Base-by-base conservation (phyloP, 2,888 invertebrate species). In the Platynereis dumerilii region DNA sequence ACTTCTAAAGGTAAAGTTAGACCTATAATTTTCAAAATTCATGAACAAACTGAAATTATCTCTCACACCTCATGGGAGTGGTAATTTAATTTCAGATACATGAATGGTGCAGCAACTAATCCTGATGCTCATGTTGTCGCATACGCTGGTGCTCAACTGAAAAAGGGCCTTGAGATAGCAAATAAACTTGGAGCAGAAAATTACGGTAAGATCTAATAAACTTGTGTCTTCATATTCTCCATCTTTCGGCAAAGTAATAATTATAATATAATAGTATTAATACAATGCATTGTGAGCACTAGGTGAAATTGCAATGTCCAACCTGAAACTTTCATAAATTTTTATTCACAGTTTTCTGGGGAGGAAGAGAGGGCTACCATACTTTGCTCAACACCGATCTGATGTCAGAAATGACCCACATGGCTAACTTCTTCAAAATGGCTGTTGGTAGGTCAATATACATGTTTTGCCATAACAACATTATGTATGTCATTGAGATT, bases 131-230 rank as follows among this genome's bases (percentile, higher is more conserved):
- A 86, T 26, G 87, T 88, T 0, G 86, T 88, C 74, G 86, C 87
- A 0, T 87, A 86, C 74, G 89, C 89, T 1, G 89, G 87, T 0
- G 85, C 88, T 26, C 81, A 83, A 66, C 86, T 89, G 26, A 90
- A 89, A 79, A 87, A 87, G 76, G 88, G 88, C 45, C 78, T 90
- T 58, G 90, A 90, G 76, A 80, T 88, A 20, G 88, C 89, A 1
- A 87, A 88, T 67, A 87, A 87, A 65, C 78, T 90, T 12, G 88
- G 86, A 72, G 88, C 89, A 0, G 88, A 89, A 77, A 88, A 88
- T 73, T 89, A 88, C 76, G 83, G 83, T 83, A 66, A 59, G 48
- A 34, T 7, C 7, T 34, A 5, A 34, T 34, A n/a, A n/a, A n/a
- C n/a, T n/a, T n/a, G n/a, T n/a, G n/a, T n/a, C n/a, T n/a, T n/a